Percentiles rank a stretch among this genome's conserved stretches.
Conservation (phyloP, 2,113 vertebrate genomes). For the Actenoides hombroni region DNA sequence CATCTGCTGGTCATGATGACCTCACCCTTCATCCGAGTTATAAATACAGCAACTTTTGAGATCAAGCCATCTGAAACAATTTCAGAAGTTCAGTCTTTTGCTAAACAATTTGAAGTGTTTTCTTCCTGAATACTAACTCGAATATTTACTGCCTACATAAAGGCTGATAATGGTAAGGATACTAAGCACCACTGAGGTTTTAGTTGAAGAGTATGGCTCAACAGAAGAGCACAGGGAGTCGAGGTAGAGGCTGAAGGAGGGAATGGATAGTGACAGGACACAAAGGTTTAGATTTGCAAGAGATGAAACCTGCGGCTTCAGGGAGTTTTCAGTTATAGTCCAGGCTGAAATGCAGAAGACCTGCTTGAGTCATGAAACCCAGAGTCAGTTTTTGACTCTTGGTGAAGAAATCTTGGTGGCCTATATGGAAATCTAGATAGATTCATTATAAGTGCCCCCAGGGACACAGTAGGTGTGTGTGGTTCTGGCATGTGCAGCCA, state of each 20-base stretch:
- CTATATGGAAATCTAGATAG: neutral
- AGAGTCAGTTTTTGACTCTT: neutral
- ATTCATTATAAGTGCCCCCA: neutral
- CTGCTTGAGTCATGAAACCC: neutral
- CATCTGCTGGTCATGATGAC: neutral
- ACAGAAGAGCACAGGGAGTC: neutral
- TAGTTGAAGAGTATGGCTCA: neutral
- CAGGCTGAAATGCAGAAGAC: neutral
- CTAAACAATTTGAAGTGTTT: conserved; percentile 40
- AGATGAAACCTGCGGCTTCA: neutral
- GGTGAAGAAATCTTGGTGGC: neutral
- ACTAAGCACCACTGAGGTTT: neutral
- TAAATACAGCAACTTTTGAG: neutral
- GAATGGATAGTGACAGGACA: neutral
- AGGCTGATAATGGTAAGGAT: neutral
- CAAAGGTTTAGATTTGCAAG: neutral
- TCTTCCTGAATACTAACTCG: conserved; percentile 20
- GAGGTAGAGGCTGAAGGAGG: neutral
- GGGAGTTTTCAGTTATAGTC: neutral
- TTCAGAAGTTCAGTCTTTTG: neutral
- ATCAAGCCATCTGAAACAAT: neutral
- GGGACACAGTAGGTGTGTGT: neutral
- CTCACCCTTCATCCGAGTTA: neutral
- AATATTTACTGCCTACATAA: neutral
- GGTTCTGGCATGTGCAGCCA: neutral